A percentile compares a stretch with the other conserved stretches of the same genome.
phyloP scores from a whole-genome alignment of 1,140 invertebrate species.

The Aleiodes sp. region DNA sequence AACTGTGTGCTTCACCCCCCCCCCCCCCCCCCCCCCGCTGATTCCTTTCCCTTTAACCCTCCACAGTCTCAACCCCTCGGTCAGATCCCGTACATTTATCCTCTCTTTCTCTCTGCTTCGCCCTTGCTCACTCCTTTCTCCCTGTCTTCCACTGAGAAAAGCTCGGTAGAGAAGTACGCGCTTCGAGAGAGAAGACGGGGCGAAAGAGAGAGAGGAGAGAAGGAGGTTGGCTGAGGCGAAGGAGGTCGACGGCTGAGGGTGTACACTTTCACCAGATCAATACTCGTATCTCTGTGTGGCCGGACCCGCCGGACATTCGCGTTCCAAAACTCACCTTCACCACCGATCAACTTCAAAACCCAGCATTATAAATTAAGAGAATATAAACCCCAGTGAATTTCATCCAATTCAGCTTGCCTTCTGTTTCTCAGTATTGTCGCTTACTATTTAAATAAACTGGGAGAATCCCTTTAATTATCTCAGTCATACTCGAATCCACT shows the following conservation, averaged over 20 bases:
- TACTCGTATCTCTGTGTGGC: slow-evolving; percentile 64
- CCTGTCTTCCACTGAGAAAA: slow-evolving; percentile 40
- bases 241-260: slow-evolving; percentile 55
- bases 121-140: slow-evolving; percentile 25
- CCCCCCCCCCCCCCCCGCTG: background rate
- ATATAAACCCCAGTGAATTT: too few species aligned
- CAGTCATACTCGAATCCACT: slow-evolving; percentile 18
- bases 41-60: background rate
- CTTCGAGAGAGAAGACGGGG: slow-evolving; percentile 39
- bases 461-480: slow-evolving; percentile 41
- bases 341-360: slow-evolving; percentile 40
- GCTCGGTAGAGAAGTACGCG: slow-evolving; percentile 1
- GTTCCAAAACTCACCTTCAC: slow-evolving; percentile 55
- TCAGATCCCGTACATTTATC: slow-evolving; percentile 17
- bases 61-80: slow-evolving; percentile 20
- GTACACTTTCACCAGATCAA: slow-evolving; percentile 59
- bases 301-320: slow-evolving; percentile 66
- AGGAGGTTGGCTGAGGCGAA: slow-evolving; percentile 41
- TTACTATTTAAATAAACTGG: slow-evolving; percentile 36
- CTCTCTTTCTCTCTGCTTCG: background rate
- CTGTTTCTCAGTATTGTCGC: too few species aligned
- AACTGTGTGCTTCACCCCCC: background rate
- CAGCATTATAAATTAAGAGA: background rate
- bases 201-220: slow-evolving; percentile 51
- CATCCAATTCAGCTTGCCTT: too few species aligned